These are phyloP conservation scores for Pholis gunnellus DNA, from an alignment of 2,113 vertebrate genomes.

Conservation along the genomic window DNA sequence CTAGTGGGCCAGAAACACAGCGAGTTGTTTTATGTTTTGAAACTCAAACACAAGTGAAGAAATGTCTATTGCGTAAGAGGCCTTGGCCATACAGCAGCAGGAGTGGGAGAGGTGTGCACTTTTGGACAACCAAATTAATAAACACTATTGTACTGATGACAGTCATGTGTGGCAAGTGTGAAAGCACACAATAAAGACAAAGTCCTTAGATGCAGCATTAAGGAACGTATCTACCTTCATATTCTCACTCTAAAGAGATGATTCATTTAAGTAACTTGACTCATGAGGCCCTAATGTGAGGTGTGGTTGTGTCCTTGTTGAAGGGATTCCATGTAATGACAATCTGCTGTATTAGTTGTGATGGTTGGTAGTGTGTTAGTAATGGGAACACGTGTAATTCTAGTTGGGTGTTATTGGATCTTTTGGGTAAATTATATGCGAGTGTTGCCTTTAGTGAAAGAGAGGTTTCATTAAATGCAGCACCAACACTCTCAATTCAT, in stretches of 20 bases:
- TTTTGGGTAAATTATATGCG: background rate
- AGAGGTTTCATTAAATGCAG: background rate
- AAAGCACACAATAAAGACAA: background rate
- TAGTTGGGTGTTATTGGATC: background rate
- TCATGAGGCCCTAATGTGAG: background rate
- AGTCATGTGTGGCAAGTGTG: background rate
- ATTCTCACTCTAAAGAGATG: background rate
- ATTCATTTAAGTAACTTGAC: conserved; percentile 4
- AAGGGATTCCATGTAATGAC: background rate
- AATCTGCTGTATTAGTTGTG: conserved; percentile 15
- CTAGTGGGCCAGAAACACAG: background rate
- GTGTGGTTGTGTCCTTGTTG: background rate
- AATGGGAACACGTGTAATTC: conserved; percentile 20
- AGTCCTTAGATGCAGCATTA: background rate
- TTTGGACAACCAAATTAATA: background rate
- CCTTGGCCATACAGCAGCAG: background rate
- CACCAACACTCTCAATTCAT: background rate
- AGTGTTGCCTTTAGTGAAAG: background rate
- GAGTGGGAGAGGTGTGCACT: background rate
- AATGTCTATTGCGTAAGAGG: background rate
- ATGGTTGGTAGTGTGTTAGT: background rate
- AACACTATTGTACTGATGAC: background rate
- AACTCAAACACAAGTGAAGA: background rate
- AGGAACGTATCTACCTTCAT: background rate
- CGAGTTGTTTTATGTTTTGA: background rate